These are phyloP conservation scores for Agrilus biguttatus DNA, from an alignment of 2,888 invertebrate genomes.

Conservation along the genomic window DNA sequence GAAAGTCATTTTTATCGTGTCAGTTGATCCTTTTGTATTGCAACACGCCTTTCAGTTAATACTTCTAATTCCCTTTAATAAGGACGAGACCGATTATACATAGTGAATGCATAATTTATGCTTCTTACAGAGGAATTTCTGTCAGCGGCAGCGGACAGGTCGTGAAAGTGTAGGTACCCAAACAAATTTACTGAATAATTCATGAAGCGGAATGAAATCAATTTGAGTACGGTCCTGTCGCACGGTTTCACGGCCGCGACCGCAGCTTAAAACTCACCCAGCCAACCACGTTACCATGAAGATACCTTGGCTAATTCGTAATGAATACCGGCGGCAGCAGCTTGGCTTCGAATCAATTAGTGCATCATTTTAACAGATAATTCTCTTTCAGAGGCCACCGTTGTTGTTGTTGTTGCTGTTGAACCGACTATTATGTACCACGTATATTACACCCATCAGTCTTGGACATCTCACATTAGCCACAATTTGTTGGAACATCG, in stretches of 20 bases:
- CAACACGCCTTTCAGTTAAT: too few species aligned
- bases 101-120: too few species aligned
- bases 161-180: too few species aligned
- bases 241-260: constrained; percentile 7
- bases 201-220: too few species aligned
- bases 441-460: constrained; percentile 5
- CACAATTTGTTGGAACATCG: constrained; percentile 10
- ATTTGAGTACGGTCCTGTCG: constrained; percentile 4
- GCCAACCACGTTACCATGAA: background rate
- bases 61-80: too few species aligned
- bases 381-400: constrained; percentile 12
- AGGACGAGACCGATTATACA: too few species aligned
- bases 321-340: constrained; percentile 16
- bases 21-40: too few species aligned
- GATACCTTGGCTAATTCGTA: constrained; percentile 15
- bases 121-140: too few species aligned
- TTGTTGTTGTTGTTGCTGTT: background rate
- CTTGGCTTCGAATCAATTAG: constrained; percentile 16
- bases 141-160: too few species aligned
- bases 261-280: constrained; percentile 2
- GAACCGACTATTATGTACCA: background rate
- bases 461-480: constrained; percentile 9
- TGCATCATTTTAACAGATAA: constrained; percentile 17
- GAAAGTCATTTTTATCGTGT: too few species aligned
- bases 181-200: too few species aligned